Base-by-base conservation (phyloP, 2,888 invertebrate genomes). In the Nomada ruficornis region DNA sequence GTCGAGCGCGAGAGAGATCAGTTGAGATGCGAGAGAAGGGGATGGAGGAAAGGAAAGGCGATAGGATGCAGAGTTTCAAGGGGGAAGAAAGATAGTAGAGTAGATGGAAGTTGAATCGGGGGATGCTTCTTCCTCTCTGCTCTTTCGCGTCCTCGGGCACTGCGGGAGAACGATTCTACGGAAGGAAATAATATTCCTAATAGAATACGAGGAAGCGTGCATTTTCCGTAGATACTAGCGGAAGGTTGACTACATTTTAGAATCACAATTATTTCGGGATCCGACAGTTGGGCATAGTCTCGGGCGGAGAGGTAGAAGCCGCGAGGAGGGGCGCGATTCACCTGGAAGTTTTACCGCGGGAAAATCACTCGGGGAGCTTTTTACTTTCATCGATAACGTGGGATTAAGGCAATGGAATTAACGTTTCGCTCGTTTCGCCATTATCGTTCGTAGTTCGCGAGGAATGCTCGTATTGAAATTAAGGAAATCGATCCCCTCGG, bases 111-210 rank as follows among this genome's bases (percentile, higher is more conserved):
- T 73, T 57, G 77, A 63, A 73, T 72, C 68, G 74, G 77, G 77
- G 75, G 84, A 68, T 84, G 84, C 80, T 86, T 81, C 82, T 84
- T 84, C 77, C 81, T 80, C 71, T 83, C 71, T 71, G 74, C 67
- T 75, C 71, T 85, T 78, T 84, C 84, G 78, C 84, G 81, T 84
- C 75, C 81, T 83, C 72, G 72, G 76, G 72, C 75, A 55, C 69
- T 78, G 78, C 78, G 63, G 73, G 47, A 77, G 84, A 76, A 78
- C 75, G 77, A 63, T 85, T 80, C 83, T 74, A 74, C 80, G 75
- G 69, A 77, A 77, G 83, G 83, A 84, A 86, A 85, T 83, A 84
- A 83, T 83, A 80, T 80, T 84, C 77, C 80, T 80, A 84, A 84
- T 82, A 82, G 82, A 82, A 82, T 79, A 79, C 59, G 69, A 76